These are phyloP conservation scores for Vespertilio murinus DNA, from an alignment of 2,797 vertebrate species.

Conservation along the genomic window DNA sequence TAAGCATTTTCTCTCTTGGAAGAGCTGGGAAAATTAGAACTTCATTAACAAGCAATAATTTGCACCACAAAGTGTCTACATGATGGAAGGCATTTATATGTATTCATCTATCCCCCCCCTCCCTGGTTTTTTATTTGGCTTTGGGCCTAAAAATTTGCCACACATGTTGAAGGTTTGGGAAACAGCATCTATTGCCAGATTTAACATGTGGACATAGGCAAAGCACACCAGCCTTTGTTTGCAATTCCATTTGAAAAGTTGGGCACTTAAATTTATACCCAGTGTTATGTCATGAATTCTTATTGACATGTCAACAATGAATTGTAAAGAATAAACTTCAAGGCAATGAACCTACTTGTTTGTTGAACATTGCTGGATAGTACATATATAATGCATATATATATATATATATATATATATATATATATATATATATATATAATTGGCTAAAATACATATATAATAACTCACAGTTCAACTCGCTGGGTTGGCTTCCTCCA, in stretches of 20 bases:
- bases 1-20: background rate
- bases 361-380: background rate
- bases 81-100: background rate
- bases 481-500: background rate
- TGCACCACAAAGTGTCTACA: background rate
- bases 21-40: background rate
- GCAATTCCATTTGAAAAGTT: conserved; percentile 11
- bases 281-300: background rate
- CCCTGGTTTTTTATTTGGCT: background rate
- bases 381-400: no score
- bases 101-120: background rate
- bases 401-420: no score
- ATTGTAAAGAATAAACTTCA: background rate
- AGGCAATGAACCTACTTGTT: background rate
- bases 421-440: no score
- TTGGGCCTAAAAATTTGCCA: background rate
- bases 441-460: background rate
- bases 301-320: conserved; percentile 9
- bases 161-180: background rate
- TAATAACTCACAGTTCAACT: background rate
- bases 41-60: background rate
- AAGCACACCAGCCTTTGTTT: background rate
- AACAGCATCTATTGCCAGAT: background rate
- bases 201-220: background rate
- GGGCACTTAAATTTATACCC: background rate